A percentile compares a stretch with the other conserved stretches of the same genome.
These are phyloP conservation scores for Himalopsyche anomala DNA, from an alignment of 2,888 invertebrate species.

Conservation along the genomic window DNA sequence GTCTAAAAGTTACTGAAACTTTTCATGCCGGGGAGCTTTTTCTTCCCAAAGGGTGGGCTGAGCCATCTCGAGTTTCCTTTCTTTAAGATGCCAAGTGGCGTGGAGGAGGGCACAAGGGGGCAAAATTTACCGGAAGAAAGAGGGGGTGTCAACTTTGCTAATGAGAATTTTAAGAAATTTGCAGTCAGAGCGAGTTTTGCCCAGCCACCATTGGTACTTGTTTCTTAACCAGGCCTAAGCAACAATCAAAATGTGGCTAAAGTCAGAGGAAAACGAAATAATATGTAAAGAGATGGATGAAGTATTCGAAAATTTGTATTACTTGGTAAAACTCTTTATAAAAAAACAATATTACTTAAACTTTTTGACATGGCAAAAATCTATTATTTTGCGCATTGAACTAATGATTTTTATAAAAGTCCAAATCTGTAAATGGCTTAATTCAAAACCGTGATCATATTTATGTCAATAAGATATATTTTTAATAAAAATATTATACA, in stretches of 20 bases:
- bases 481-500: too few species aligned
- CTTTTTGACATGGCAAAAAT: too few species aligned
- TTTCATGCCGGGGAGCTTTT: slow-evolving; percentile 40
- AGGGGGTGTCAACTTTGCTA: slow-evolving; percentile 64
- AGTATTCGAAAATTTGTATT: too few species aligned
- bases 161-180: slow-evolving; percentile 66
- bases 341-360: too few species aligned
- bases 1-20: slow-evolving; percentile 38
- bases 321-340: too few species aligned
- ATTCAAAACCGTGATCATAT: too few species aligned
- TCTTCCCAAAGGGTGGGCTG: slow-evolving; percentile 43
- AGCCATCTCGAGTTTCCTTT: slow-evolving; percentile 42
- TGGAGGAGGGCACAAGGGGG: slow-evolving; percentile 44
- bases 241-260: neutral
- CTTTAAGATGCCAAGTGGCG: slow-evolving; percentile 53
- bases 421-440: too few species aligned
- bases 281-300: neutral
- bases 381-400: too few species aligned
- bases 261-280: neutral
- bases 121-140: slow-evolving; percentile 40
- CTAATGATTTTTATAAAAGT: too few species aligned
- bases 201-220: slow-evolving; percentile 29
- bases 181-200: slow-evolving; percentile 64
- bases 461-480: too few species aligned
- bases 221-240: neutral